These are phyloP conservation scores for Amphiprion ocellaris DNA, from an alignment of 2,113 vertebrate genomes.

Conservation along the genomic window DNA sequence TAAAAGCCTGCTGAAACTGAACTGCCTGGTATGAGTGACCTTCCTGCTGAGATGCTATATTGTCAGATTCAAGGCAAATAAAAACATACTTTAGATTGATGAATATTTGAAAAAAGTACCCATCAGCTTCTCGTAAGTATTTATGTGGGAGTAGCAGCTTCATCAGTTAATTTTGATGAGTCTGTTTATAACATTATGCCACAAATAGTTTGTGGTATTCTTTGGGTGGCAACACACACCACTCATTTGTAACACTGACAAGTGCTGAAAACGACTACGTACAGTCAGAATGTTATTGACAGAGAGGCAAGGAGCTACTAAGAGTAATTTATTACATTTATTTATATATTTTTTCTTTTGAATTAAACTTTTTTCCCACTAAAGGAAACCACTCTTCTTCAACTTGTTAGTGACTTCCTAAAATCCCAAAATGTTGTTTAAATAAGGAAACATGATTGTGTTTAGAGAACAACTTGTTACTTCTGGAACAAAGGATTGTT, in stretches of 20 bases:
- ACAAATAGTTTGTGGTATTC: too few relatives aligned
- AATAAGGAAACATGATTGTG: not conserved
- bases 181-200: not conserved
- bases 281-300: not conserved
- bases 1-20: not conserved
- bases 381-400: not conserved
- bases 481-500: too few relatives aligned
- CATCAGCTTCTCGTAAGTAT: not conserved
- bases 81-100: not conserved
- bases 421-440: not conserved
- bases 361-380: too few relatives aligned
- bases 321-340: too few relatives aligned
- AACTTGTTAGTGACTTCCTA: not conserved
- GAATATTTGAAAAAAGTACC: not conserved
- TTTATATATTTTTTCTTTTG: too few relatives aligned
- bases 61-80: not conserved
- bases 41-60: not conserved
- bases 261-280: conserved; percentile 1
- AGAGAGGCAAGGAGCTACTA: not conserved
- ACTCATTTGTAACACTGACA: conserved; percentile 7
- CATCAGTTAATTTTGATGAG: not conserved
- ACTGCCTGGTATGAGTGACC: not conserved
- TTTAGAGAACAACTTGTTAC: too few relatives aligned
- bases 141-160: not conserved
- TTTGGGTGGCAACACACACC: not conserved